A percentile compares a stretch with the other conserved stretches of the same genome.
Evolutionary conservation across 2,888 invertebrate genomes (phyloP).

Genomic region (Melinopterus prodromus): DNA sequence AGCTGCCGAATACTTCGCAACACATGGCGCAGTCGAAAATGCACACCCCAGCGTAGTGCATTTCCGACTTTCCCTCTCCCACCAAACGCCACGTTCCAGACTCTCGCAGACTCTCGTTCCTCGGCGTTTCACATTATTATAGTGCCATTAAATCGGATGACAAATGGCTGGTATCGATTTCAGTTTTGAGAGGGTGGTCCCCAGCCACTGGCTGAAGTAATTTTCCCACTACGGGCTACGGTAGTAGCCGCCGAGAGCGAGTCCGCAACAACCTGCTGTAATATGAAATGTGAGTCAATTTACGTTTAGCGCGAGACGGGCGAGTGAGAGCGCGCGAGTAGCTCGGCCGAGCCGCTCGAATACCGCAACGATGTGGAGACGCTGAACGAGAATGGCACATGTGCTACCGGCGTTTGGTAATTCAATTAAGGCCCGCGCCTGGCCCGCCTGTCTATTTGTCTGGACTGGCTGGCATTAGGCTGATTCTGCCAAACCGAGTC

Average conservation of each 20-base stretch:
- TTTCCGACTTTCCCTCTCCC: too few species aligned
- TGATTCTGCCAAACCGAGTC: neutral
- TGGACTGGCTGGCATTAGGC: neutral
- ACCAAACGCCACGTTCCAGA: neutral
- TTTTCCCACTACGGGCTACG: neutral
- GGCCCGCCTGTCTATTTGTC: neutral
- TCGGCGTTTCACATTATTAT: neutral
- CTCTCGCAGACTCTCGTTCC: neutral
- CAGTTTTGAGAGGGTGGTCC: neutral
- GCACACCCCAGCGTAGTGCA: neutral
- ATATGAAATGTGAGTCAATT: neutral
- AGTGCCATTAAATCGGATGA: neutral
- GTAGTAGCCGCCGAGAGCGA: neutral
- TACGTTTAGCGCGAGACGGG: neutral
- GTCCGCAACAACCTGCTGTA: neutral
- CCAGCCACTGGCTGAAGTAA: neutral
- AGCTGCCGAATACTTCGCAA: neutral
- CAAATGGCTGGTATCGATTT: neutral
- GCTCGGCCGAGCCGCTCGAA: neutral
- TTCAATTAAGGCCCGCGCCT: neutral
- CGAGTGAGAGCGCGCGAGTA: neutral
- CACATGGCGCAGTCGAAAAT: slow-evolving; percentile 4
- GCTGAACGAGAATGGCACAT: neutral
- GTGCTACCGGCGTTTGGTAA: neutral
- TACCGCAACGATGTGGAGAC: neutral